Conservation (phyloP, 2,888 invertebrate genomes). For the Cerceris rybyensis region DNA sequence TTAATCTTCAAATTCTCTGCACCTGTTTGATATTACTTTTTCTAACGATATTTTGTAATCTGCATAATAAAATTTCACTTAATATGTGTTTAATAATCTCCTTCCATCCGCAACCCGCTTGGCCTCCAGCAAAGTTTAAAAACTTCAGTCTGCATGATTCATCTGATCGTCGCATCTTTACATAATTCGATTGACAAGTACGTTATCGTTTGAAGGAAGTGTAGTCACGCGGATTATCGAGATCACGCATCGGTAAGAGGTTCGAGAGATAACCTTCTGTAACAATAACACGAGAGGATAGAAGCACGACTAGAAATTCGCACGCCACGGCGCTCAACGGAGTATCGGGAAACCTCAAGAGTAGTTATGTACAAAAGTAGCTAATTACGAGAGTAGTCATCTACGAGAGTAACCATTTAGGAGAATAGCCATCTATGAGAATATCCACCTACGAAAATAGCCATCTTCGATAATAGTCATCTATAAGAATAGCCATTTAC, state of each 20-base stretch:
- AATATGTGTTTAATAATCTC: neutral
- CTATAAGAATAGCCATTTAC: no score
- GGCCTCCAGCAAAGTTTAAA: neutral
- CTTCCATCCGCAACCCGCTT: neutral
- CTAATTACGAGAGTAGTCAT: no score
- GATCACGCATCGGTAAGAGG: constrained; percentile 8
- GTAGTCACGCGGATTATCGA: constrained; percentile 1
- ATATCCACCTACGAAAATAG: no score
- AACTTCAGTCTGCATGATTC: neutral
- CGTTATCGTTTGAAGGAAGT: constrained; percentile 21
- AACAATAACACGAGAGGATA: constrained; percentile 19
- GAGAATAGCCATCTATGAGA: no score
- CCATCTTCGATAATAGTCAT: no score
- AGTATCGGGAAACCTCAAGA: neutral
- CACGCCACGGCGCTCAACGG: neutral
- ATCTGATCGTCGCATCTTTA: constrained; percentile 10
- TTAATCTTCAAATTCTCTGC: neutral
- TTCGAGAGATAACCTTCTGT: constrained; percentile 30
- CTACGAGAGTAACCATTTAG: no score
- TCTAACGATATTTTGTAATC: neutral
- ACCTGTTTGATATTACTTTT: neutral
- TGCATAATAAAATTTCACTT: neutral
- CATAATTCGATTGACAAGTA: constrained; percentile 21
- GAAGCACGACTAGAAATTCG: neutral
- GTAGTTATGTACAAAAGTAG: no score